Evolutionary conservation across 2,888 invertebrate genomes (phyloP).

Genomic region (Strigamia crassipes): DNA sequence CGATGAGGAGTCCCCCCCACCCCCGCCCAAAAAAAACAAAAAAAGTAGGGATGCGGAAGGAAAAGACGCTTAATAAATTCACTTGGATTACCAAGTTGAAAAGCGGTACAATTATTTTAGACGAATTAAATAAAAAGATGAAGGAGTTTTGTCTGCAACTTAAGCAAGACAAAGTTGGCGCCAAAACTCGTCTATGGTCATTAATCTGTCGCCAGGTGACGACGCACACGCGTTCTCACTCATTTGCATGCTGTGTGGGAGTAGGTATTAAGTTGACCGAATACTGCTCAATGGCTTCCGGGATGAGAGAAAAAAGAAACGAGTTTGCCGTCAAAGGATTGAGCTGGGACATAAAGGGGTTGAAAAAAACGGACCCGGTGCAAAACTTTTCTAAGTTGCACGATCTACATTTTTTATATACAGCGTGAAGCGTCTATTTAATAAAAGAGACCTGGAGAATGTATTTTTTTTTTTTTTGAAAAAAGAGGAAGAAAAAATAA

Average conservation of each 20-base stretch:
- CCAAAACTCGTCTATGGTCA: background rate
- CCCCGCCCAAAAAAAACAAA: background rate
- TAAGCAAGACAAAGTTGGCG: constrained; percentile 38
- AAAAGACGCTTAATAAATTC: constrained; percentile 43
- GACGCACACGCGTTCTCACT: constrained; percentile 13
- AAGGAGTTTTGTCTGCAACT: background rate
- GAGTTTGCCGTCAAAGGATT: constrained; percentile 35
- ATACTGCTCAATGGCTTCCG: constrained; percentile 32
- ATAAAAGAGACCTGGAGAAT: constrained; percentile 19
- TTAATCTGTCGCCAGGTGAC: constrained; percentile 36
- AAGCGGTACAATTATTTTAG: constrained; percentile 25
- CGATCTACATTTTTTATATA: constrained; percentile 27
- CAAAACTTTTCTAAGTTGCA: constrained; percentile 32
- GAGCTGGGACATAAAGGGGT: constrained; percentile 26
- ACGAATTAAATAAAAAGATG: constrained; percentile 35
- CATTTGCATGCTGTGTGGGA: constrained; percentile 40
- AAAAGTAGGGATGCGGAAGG: constrained; percentile 3
- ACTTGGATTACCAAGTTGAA: constrained; percentile 33
- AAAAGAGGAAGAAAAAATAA: constrained; percentile 24
- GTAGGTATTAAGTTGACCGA: constrained; percentile 12
- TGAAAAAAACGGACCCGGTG: constrained; percentile 22
- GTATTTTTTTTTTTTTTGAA: background rate
- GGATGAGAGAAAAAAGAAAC: constrained; percentile 9
- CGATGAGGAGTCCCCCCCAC: constrained; percentile 10
- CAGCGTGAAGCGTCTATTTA: constrained; percentile 31